phyloP scores from a whole-genome alignment of 2,888 invertebrate genomes.

The Prosapia bicincta region DNA sequence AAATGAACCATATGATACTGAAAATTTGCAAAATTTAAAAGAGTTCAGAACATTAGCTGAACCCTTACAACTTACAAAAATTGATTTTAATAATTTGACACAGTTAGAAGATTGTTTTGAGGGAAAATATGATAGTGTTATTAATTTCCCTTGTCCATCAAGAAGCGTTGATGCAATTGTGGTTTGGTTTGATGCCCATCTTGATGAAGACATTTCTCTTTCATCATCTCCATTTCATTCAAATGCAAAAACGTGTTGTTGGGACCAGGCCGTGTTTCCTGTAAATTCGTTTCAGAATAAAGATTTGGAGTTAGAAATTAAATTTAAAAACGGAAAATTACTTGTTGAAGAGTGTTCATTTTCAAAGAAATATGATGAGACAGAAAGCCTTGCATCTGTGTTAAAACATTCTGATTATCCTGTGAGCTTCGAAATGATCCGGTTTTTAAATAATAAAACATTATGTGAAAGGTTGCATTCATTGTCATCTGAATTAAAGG shows the following conservation, averaged over 20 bases:
- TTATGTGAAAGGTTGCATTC: slow-evolving; percentile 34
- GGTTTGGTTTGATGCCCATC: slow-evolving; percentile 69
- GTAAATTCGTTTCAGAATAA: slow-evolving; percentile 47
- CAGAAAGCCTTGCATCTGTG: not conserved
- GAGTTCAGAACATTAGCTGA: slow-evolving; percentile 57
- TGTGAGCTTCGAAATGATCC: not conserved
- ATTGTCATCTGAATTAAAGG: not conserved
- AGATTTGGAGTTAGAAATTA: slow-evolving; percentile 44
- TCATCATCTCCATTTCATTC: slow-evolving; percentile 44
- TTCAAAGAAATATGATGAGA: slow-evolving; percentile 3
- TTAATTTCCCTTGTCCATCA: slow-evolving; percentile 46
- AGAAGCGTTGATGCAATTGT: slow-evolving; percentile 56
- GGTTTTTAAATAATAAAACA: slow-evolving; percentile 10
- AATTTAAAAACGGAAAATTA: slow-evolving; percentile 48
- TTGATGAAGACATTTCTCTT: slow-evolving; percentile 59
- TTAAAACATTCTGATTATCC: slow-evolving; percentile 7
- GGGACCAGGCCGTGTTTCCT: slow-evolving; percentile 76
- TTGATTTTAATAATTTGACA: slow-evolving; percentile 60
- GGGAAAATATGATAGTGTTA: slow-evolving; percentile 40
- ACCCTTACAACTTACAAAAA: slow-evolving; percentile 52
- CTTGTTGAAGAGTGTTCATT: slow-evolving; percentile 32
- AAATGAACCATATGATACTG: slow-evolving; percentile 64
- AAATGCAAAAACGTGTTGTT: slow-evolving; percentile 50
- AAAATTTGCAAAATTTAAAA: slow-evolving; percentile 55
- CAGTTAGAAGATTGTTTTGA: slow-evolving; percentile 49